Conservation (phyloP, 2,797 vertebrate genomes). For the Phylloscopus collybita region DNA sequence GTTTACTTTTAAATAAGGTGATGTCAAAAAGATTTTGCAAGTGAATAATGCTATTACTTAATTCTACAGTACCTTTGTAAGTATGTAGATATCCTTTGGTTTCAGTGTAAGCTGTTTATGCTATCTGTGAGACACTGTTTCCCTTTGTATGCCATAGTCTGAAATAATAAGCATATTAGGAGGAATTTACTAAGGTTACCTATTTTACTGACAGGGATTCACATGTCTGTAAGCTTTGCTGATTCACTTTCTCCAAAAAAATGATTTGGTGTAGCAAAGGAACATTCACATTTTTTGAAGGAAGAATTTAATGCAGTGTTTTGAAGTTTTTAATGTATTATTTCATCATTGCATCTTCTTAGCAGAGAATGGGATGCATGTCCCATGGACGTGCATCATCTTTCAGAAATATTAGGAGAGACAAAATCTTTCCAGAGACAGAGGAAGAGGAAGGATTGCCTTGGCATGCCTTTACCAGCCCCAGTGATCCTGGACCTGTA, state of each 20-base stretch:
- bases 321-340: background rate
- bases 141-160: background rate
- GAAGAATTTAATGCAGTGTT: background rate
- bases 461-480: background rate
- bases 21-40: background rate
- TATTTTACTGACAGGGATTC: background rate
- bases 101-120: background rate
- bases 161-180: background rate
- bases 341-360: background rate
- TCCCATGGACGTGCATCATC: background rate
- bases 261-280: background rate
- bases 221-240: background rate
- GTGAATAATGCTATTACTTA: background rate
- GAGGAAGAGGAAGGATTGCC: background rate
- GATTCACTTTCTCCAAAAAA: background rate
- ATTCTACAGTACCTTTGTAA: background rate
- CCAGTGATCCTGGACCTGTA: background rate
- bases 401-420: background rate
- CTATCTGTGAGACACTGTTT: background rate
- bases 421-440: background rate
- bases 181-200: background rate
- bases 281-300: background rate
- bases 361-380: background rate
- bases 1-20: background rate
- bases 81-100: background rate